Evolutionary conservation across 2,797 vertebrate genomes (phyloP), one percentile per base, ranked within the genome.

Genomic region (Gobionotothen gibberifrons): DNA sequence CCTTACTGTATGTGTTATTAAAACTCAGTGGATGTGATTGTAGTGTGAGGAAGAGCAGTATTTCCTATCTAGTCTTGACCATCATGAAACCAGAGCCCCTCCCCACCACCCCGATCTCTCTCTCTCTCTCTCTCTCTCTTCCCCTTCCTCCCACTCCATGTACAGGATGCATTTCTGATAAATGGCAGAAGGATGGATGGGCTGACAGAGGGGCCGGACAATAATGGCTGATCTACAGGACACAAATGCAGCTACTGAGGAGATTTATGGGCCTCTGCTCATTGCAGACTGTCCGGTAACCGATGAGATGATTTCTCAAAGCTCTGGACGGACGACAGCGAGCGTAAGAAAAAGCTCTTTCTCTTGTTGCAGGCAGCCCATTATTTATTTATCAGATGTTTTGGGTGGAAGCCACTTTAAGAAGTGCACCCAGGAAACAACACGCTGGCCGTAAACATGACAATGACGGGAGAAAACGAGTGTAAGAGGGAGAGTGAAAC

Each of bases 221-320:
- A 97, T 98, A 98, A 97, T 94, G 96, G 94, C 96, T 97, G 97
- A 98, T 97, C 96, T 97, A 98, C 95, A 97, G 96, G 96, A 97
- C 96, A 96, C 94, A 95, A 97, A 96, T 95, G 94, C 95, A 95
- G 95, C 97, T 96, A 96, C 95, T 95, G 89, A 81, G 90, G 95
- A 97, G 96, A 97, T 98, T 97, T 97, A 98, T 97, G 90, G 73
- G 74, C 49, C 91, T 92, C 93, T 80, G 93, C 95, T 91, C 94
- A 93, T 95, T 94, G 94, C 92, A 92, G 94, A 96, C 95, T 94
- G 95, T 95, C 94, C 95, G 94, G 95, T 95, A 96, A 95, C 95
- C 96, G 93, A 96, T 95, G 95, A 96, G 95, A 96, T 96, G 95
- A 98, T 98, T 97, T 96, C 96, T 97, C 95, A 95, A 95, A 95